Base-by-base conservation (phyloP, 2,797 vertebrate species). In the Propithecus perrieri region DNA sequence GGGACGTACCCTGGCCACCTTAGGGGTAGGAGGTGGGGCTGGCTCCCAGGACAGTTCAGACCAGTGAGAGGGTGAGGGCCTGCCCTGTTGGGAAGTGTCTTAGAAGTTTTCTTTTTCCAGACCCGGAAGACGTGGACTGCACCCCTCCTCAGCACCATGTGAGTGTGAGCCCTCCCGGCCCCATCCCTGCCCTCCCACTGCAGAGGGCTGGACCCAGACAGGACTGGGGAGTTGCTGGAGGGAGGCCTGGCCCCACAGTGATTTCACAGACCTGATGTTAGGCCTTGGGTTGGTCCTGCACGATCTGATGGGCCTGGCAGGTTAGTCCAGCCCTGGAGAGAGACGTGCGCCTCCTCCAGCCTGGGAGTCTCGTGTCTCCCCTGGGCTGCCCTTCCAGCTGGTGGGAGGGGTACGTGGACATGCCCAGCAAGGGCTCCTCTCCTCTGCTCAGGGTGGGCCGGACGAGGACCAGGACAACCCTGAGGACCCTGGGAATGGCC, bases 61-160 rank as follows among this genome's bases (percentile, higher is more conserved):
- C 4, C 85, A 10, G 4, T 22, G 63, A 69, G 41, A 69, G 26
- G n/a, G 41, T 41, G 33, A 80, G 72, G 55, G 41, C 33, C 74
- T 24, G 8, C 30, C 50, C 55, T 11, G 53, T n/a, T 86, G 69
- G 57, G 43, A 92, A 57, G 41, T 35, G 76, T 83, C 94, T 97
- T 0, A 12, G 75, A 57, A 20, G 71, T 0, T 63, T 97, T 61
- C 88, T 93, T 89, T 92, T 97, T 95, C 10, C 98, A 99, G 99
- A 99, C 97, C 99, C 99, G 0, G 99, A 99, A 97, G 99, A 99
- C 0, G 99, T 99, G 0, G 99, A 99, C 98, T 99, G 99, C 96
- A 97, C 33, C 17, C 98, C 98, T 1, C 99, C 99, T 17, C 98
- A 99, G 79, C 99, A 99, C 91, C 99, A 99, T 0, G 99, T 99